Percentiles rank a stretch among this genome's conserved stretches.
These are phyloP conservation scores for Dorcus hopei DNA, from an alignment of 2,888 invertebrate species.

Conservation along the genomic window DNA sequence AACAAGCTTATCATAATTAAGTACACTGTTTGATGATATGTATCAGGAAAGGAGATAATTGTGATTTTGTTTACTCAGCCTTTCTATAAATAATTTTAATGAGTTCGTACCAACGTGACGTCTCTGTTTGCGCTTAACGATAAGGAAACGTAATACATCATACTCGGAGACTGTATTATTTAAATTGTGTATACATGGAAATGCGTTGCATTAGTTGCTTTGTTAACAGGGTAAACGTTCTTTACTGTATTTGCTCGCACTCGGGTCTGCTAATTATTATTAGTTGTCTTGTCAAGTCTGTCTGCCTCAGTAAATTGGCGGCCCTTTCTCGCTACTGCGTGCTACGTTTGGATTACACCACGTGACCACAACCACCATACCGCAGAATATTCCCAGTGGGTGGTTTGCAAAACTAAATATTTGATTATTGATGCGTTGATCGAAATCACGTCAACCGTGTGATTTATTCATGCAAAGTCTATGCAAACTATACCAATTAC, in stretches of 20 bases:
- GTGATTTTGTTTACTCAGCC: not conserved
- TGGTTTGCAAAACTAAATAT: conserved; percentile 7
- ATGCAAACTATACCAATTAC: too few species aligned
- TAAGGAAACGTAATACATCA: not conserved
- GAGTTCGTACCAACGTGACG: not conserved
- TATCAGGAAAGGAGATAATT: not conserved
- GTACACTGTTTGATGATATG: not conserved
- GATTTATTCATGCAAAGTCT: too few species aligned
- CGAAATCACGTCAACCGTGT: too few species aligned
- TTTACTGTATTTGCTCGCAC: not conserved
- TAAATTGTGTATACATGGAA: not conserved
- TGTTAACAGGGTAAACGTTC: not conserved
- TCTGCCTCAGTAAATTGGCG: not conserved
- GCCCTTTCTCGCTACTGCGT: not conserved
- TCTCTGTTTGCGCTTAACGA: not conserved
- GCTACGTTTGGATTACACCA: conserved; percentile 3
- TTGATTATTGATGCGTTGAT: not conserved
- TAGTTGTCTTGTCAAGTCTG: conserved; percentile 1
- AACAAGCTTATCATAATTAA: conserved; percentile 3
- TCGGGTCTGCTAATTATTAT: not conserved
- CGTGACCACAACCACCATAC: not conserved
- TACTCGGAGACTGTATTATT: not conserved
- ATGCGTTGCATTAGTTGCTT: not conserved
- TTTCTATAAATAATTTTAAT: not conserved
- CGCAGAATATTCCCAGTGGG: not conserved